Evolutionary conservation across 2,888 invertebrate genomes (phyloP), one percentile per base, ranked within the genome.

Genomic region (Cantharis nigra): DNA sequence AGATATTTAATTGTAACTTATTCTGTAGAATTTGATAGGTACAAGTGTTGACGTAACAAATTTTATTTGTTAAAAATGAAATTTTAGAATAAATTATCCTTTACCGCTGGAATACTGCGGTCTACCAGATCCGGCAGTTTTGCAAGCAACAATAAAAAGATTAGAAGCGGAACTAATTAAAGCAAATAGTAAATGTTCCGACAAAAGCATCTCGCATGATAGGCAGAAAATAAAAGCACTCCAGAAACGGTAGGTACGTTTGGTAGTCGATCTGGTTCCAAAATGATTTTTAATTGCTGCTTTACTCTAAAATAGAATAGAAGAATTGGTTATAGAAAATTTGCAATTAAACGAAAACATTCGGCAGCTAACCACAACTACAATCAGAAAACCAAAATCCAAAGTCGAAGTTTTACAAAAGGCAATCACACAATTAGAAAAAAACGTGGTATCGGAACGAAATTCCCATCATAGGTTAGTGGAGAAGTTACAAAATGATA

Each of bases 11-110:
- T 91, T 80, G 84, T 91, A 28, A 90, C 90, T 2, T 91, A 91
- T 77, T 87, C 89, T 20, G 91, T 90, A 16, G 91, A 91, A 86
- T 91, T 91, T 84, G 91, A 91, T 84, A 88, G 89, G 89, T 90
- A 86, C 74, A 72, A 26, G 10, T 20, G 16, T 16, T 28, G 5
- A 28, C 3, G 9, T 10, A 64, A 62, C n/a, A 13, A 13, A 4
- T 71, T 73, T 67, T 33, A 65, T 23, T 62, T 18, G 26, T 23
- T 14, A 20, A 20, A 18, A 28, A 63, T 30, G 49, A 70, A 26
- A 18, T 70, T 75, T 14, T 78, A 89, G 90, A 84, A 90, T 91
- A 81, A 89, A 90, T 83, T 91, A 91, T 85, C 91, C 91, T 18
- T 84, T 91, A 76, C 90, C 90, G 9, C 80, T 91, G 82, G 90